Conservation (phyloP, 2,888 invertebrate species). For the Ptilodon capucinus region DNA sequence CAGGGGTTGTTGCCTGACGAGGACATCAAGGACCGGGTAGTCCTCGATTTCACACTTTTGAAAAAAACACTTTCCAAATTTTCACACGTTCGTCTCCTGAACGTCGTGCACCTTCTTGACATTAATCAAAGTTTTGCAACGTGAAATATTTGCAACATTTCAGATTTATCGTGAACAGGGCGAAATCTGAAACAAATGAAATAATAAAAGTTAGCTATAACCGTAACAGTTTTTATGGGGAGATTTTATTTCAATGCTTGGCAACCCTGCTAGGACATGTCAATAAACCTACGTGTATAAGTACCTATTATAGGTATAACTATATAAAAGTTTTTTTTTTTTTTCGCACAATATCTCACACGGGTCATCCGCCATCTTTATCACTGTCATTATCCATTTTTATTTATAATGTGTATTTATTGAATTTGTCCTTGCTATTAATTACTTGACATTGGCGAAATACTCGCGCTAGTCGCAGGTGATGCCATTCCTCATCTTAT, state of each 20-base stretch:
- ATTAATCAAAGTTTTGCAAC: constrained; percentile 72
- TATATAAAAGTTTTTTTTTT: too few species aligned
- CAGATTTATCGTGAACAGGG: constrained; percentile 46
- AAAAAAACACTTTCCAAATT: constrained; percentile 72
- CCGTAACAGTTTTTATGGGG: not conserved
- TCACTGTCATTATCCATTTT: too few species aligned
- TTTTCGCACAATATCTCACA: too few species aligned
- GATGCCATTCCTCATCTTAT: too few species aligned
- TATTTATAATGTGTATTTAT: too few species aligned
- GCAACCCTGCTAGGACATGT: not conserved
- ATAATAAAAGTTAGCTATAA: not conserved
- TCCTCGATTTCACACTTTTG: constrained; percentile 75
- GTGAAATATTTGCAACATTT: constrained; percentile 64
- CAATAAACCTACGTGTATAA: too few species aligned
- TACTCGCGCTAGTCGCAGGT: too few species aligned
- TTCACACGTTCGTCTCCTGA: constrained; percentile 54
- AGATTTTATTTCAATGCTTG: not conserved
- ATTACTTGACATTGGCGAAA: too few species aligned
- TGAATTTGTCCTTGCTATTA: too few species aligned
- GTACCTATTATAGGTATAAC: too few species aligned
- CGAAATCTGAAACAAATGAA: constrained; percentile 67
- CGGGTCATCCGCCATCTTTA: too few species aligned
- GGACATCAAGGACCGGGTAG: constrained; percentile 82
- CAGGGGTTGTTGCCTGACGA: constrained; percentile 77
- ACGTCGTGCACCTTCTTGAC: constrained; percentile 65